These are phyloP conservation scores for Salmo trutta DNA, from an alignment of 2,797 vertebrate genomes.

Conservation along the genomic window DNA sequence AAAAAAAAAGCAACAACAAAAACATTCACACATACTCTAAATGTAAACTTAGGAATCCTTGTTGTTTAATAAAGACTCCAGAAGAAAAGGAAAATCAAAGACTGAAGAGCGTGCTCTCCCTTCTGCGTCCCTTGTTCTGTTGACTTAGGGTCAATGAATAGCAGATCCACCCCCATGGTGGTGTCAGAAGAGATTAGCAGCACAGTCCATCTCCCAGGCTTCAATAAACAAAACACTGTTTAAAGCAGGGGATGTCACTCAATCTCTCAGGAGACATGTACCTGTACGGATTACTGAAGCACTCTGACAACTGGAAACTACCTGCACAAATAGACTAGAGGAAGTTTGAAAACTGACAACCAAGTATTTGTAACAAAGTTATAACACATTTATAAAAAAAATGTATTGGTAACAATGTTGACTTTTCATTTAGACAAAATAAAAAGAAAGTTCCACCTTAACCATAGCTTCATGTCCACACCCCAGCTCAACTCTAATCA, in stretches of 20 bases:
- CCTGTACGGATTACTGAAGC: conserved; percentile 54
- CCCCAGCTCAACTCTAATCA: no score
- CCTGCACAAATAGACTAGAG: neutral
- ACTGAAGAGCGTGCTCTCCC: conserved; percentile 18
- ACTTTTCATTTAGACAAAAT: neutral
- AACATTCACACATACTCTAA: neutral
- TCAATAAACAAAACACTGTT: conserved; percentile 72
- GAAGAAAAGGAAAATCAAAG: neutral
- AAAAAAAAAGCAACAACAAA: neutral
- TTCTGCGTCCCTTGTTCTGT: conserved; percentile 41
- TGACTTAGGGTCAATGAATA: conserved; percentile 67
- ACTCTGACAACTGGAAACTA: conserved; percentile 34
- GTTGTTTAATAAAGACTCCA: neutral
- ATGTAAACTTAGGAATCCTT: neutral
- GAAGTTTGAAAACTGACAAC: neutral
- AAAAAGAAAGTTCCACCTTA: neutral
- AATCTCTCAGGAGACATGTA: conserved; percentile 66
- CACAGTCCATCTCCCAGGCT: conserved; percentile 65
- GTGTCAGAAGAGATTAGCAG: conserved; percentile 74
- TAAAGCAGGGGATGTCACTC: conserved; percentile 71
- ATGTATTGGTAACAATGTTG: neutral
- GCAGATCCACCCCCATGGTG: conserved; percentile 67
- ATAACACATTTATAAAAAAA: neutral
- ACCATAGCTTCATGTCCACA: neutral
- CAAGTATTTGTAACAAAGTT: neutral